A percentile compares a stretch with the other conserved stretches of the same genome.
phyloP scores from a whole-genome alignment of 2,797 vertebrate species.

The Hybognathus amarus region DNA sequence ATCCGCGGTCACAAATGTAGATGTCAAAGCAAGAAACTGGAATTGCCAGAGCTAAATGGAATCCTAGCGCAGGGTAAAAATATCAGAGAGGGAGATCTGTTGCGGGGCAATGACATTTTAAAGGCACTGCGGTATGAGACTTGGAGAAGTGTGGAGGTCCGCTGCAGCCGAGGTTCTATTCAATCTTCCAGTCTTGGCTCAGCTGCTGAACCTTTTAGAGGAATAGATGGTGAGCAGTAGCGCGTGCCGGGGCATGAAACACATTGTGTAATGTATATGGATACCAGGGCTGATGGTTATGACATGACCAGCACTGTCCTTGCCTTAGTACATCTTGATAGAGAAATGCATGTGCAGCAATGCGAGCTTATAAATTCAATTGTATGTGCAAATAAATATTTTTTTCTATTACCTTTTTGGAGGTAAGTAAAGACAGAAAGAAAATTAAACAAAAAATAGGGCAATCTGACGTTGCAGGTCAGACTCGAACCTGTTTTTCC shows the following conservation, averaged over 20 bases:
- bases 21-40: slow-evolving; percentile 49
- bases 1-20: slow-evolving; percentile 46
- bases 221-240: slow-evolving; percentile 48
- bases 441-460: not conserved
- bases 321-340: not conserved
- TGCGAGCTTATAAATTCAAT: not conserved
- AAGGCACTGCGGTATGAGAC: slow-evolving; percentile 18
- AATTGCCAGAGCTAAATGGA: slow-evolving; percentile 45
- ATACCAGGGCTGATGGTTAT: slow-evolving; percentile 8
- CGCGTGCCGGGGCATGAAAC: slow-evolving; percentile 23
- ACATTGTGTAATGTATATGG: slow-evolving; percentile 6
- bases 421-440: not conserved
- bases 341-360: not conserved
- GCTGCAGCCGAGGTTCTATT: slow-evolving; percentile 28
- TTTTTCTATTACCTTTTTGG: not conserved
- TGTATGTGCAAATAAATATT: not conserved
- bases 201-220: slow-evolving; percentile 50
- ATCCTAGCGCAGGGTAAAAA: slow-evolving; percentile 31
- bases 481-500: not conserved
- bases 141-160: not conserved
- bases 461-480: not conserved
- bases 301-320: not conserved
- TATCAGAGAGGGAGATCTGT: slow-evolving; percentile 38
- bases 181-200: slow-evolving; percentile 40
- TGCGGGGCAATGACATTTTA: slow-evolving; percentile 30